Percentiles rank a stretch among this genome's conserved stretches.
phyloP scores from a whole-genome alignment of 2,888 invertebrate species.

The Torymus aiolomorphi region DNA sequence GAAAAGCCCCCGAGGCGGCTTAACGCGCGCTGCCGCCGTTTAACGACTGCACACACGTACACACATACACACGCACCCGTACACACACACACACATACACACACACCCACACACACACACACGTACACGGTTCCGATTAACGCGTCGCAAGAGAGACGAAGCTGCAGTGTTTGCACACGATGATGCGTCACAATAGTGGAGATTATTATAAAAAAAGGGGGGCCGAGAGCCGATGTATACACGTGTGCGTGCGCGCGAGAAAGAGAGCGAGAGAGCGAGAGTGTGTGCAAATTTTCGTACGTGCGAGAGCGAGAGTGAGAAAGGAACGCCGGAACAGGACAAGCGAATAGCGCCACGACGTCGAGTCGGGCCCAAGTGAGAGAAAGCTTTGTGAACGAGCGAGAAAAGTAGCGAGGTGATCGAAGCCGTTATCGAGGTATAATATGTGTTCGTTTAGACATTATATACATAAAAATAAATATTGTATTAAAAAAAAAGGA shows the following conservation, averaged over 20 bases:
- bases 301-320: slow-evolving; percentile 21
- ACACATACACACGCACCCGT: no score
- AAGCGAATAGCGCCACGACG: no score
- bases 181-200: slow-evolving; percentile 39
- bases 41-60: slow-evolving; percentile 26
- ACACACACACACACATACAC: no score
- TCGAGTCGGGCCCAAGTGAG: no score
- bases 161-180: slow-evolving; percentile 28
- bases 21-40: slow-evolving; percentile 16
- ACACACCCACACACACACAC: no score
- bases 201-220: slow-evolving; percentile 36
- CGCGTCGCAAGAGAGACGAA: slow-evolving; percentile 24
- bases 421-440: slow-evolving; percentile 72
- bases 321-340: not conserved
- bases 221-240: slow-evolving; percentile 8
- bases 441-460: slow-evolving; percentile 75
- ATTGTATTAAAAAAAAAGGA: slow-evolving; percentile 64
- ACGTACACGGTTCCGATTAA: slow-evolving; percentile 5
- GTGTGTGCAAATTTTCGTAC: not conserved
- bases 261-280: slow-evolving; percentile 6
- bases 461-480: slow-evolving; percentile 68
- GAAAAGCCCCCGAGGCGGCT: slow-evolving; percentile 19
- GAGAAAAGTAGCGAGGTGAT: slow-evolving; percentile 42
- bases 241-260: slow-evolving; percentile 2
- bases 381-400: not conserved